phyloP scores from a whole-genome alignment of 2,888 invertebrate genomes.

The Drosophila atripex region DNA sequence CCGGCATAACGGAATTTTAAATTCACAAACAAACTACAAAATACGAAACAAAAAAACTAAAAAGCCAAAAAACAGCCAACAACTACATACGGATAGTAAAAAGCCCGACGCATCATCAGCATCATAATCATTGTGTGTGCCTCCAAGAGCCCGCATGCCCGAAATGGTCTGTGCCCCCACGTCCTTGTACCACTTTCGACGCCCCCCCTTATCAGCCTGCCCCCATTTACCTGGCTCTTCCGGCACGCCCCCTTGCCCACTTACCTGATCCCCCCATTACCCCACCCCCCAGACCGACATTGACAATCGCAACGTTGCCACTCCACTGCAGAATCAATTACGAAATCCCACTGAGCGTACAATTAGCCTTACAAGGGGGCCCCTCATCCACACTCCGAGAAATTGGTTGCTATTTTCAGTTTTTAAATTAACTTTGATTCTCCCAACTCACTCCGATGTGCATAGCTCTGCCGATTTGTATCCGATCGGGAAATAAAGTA shows the following conservation, averaged over 20 bases:
- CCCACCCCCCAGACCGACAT: conserved; percentile 8
- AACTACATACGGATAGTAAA: conserved; percentile 12
- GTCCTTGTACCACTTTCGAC: not conserved
- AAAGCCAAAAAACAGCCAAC: conserved; percentile 3
- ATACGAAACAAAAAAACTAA: conserved; percentile 6
- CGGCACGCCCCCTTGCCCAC: not conserved
- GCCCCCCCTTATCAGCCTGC: not conserved
- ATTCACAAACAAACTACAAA: conserved; percentile 21
- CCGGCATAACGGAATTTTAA: conserved; percentile 49
- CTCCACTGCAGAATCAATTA: conserved; percentile 23
- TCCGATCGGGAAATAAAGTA: no score
- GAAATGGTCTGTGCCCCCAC: conserved; percentile 5
- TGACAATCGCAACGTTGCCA: conserved; percentile 19
- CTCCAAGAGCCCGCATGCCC: conserved; percentile 32
- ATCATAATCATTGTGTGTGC: conserved; percentile 24
- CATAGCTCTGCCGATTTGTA: no score
- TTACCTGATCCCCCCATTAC: not conserved
- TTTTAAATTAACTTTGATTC: no score
- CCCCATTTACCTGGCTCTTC: not conserved
- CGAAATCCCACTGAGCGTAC: conserved; percentile 9
- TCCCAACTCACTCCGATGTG: no score
- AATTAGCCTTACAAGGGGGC: not conserved
- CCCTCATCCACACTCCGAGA: not conserved
- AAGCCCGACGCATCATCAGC: conserved; percentile 23
- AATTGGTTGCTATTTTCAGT: not conserved